Evolutionary conservation across 2,113 vertebrate species (phyloP), one percentile per base, ranked within the genome.

Genomic region (Vireo altiloquus): DNA sequence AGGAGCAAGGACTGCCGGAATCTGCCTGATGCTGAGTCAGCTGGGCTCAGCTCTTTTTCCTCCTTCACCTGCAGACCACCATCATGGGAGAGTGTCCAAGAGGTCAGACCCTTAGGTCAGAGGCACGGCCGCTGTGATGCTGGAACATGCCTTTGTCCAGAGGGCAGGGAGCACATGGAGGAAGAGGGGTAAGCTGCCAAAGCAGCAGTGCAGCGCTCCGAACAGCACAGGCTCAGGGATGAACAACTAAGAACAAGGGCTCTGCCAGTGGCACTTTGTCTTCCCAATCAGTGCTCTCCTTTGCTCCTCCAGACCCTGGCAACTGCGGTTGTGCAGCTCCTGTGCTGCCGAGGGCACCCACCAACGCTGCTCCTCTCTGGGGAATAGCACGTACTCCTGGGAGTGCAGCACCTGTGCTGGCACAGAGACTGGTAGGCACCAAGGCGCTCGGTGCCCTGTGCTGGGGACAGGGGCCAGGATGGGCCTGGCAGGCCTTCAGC

Each of bases 221-320:
- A 52, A 17, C 0, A 0, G 46, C 2, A 20, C 1, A 6, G 13
- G 6, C 47, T 18, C 13, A 5, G 13, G 12, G 9, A 42, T 15
- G 11, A 37, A 52, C 4, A 33, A 7, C 28, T 10, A 27, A 31
- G 5, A 53, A 40, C 24, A 16, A 46, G 13, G 8, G 24, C 25
- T 74, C 46, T 23, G 39, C 28, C 23, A 27, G 6, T 7, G 1
- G 8, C 20, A 2, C 33, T 57, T 22, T 22, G 21, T 18, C 33
- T 20, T 46, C 44, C 21, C 37, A 18, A 39, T 13, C 57, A 15
- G 6, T 7, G 13, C 8, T 42, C 28, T 30, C 13, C 3, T 65
- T 47, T 59, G 21, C 30, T 72, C 27, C 66, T 37, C 23, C 81
- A 90, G 88, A 54, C 37, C 50, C 20, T 83, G 88, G 80, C 49